Evolutionary conservation across 2,888 invertebrate species (phyloP), one percentile per base, ranked within the genome.

Genomic region (Drosophila greeni): DNA sequence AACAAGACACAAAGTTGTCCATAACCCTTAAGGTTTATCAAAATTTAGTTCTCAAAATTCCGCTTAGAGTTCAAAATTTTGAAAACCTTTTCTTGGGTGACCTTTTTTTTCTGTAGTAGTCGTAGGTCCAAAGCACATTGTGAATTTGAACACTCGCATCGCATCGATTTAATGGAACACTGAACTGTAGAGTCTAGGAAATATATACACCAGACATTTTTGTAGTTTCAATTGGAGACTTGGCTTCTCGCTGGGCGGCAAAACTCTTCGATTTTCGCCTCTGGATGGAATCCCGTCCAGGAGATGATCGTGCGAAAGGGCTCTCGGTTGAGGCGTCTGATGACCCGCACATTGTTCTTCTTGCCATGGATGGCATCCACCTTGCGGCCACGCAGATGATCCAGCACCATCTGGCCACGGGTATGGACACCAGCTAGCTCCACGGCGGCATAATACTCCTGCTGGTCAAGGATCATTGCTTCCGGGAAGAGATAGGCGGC

Each of bases 381-480:
- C 1, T 92, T 90, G 6, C 55, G 47, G 1, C 68, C 68, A 8
- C n/a, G 36, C 36, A 67, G 52, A 81, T 90, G 90, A 83, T 92
- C 92, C 12, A 92, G 86, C 0, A 92, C 90, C 82, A 92, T 90
- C 87, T 92, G 92, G 1, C 92, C 93, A 51, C 80, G 73, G 0
- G 92, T 92, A 73, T 90, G 89, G 8, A 70, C 76, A 7, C 92
- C 92, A 47, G 85, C 83, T 20, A 92, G 84, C 79, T 93, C 92
- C 11, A 93, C 90, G 1, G 91, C 90, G 9, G 89, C 89, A 78
- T 91, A 88, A 57, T 82, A 85, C 2, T 62, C 52, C 23, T 72
- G 66, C 33, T 70, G 66, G 20, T 75, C 74, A 5, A 73, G 78
- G n/a, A 88, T 86, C 42, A 89, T 82, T 34, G 89, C 79, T 0